Evolutionary conservation across 2,797 vertebrate species (phyloP).

Genomic region (Malurus leucopterus): DNA sequence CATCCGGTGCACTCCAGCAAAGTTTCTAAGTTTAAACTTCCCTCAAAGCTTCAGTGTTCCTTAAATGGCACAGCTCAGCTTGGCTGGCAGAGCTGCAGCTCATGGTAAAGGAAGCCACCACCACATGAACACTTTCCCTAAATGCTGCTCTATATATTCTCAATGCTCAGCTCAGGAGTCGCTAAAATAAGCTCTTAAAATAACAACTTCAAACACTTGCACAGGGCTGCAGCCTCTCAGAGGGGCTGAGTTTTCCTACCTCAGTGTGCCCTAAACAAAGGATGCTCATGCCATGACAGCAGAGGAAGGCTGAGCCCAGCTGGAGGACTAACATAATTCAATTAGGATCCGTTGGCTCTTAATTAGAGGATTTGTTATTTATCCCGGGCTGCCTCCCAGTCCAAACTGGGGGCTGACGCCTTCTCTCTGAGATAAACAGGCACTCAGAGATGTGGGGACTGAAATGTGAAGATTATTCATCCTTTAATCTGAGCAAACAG

Average conservation of each 20-base stretch:
- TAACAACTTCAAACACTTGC: conserved; percentile 15
- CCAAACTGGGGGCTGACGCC: background rate
- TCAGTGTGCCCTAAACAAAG: background rate
- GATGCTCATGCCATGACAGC: background rate
- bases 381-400: background rate
- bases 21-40: conserved; percentile 34
- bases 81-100: conserved; percentile 2
- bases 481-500: background rate
- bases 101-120: conserved; percentile 20
- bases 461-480: background rate
- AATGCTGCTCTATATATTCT: conserved; percentile 9
- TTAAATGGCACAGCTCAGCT: conserved; percentile 1
- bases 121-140: background rate
- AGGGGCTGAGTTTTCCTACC: background rate
- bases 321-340: background rate
- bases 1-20: conserved; percentile 33
- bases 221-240: background rate
- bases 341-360: conserved; percentile 5
- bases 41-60: background rate
- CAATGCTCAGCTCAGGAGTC: background rate
- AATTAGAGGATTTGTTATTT: conserved; percentile 28
- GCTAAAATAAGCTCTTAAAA: conserved; percentile 33
- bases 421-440: background rate
- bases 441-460: background rate
- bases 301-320: background rate